A percentile compares a stretch with the other conserved stretches of the same genome.
phyloP scores from a whole-genome alignment of 1,140 invertebrate species.

The Drosophila takahashii region DNA sequence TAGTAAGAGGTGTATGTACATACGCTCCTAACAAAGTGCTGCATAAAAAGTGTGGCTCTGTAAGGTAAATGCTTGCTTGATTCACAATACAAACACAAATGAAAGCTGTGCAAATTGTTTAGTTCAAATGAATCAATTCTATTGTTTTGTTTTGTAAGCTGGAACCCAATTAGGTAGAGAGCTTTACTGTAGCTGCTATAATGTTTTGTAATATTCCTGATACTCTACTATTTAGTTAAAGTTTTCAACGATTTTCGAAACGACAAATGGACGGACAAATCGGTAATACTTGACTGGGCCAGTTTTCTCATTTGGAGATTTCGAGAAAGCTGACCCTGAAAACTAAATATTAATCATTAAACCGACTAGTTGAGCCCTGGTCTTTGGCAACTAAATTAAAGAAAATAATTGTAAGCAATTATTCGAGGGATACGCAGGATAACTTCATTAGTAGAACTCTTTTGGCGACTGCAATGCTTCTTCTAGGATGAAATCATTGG shows the following conservation, averaged over 20 bases:
- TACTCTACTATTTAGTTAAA: not conserved
- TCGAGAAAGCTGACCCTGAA: not conserved
- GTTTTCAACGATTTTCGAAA: not conserved
- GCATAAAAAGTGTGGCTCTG: not conserved
- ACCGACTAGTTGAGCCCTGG: not conserved
- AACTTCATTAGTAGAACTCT: conserved; percentile 46
- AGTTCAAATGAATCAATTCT: not conserved
- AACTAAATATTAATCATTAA: not conserved
- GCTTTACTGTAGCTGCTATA: not conserved
- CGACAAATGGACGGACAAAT: conserved; percentile 2
- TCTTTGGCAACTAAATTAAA: not conserved
- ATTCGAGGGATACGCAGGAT: conserved; percentile 32
- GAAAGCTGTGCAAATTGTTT: conserved; percentile 1
- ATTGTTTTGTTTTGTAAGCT: not conserved
- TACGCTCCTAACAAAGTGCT: conserved; percentile 15
- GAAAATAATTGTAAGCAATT: conserved; percentile 13
- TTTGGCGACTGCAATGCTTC: conserved; percentile 48
- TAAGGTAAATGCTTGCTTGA: not conserved
- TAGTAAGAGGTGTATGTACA: conserved; percentile 7
- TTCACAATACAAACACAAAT: conserved; percentile 4
- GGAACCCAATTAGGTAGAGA: not conserved
- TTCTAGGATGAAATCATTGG: conserved; percentile 35
- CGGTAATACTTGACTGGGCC: not conserved
- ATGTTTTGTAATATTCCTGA: not conserved
- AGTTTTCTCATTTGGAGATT: not conserved